Conservation (phyloP, 1,140 invertebrate genomes). For the Philopotamus ludificatus region DNA sequence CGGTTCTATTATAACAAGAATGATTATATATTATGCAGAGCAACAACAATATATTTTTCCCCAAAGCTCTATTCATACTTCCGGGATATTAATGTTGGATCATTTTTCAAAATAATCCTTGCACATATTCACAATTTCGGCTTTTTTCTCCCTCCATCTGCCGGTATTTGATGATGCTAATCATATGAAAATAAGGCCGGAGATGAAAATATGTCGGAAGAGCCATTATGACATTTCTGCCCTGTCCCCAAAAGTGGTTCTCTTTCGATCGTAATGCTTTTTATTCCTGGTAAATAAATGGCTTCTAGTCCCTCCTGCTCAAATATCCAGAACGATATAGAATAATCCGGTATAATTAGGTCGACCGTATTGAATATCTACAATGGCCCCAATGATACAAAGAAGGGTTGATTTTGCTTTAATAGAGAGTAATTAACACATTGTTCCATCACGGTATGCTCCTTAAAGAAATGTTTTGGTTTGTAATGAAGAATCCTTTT, state of each 20-base stretch:
- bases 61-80: constrained; percentile 13
- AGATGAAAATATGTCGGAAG: background rate
- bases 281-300: too few relatives aligned
- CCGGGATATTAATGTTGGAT: background rate
- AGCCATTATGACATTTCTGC: background rate
- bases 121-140: background rate
- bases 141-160: background rate
- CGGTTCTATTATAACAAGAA: background rate
- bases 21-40: background rate
- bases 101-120: constrained; percentile 21
- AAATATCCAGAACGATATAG: too few relatives aligned
- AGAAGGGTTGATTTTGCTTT: too few relatives aligned
- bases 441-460: too few relatives aligned
- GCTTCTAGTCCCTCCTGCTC: too few relatives aligned
- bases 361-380: too few relatives aligned
- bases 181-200: constrained; percentile 13
- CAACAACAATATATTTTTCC: background rate
- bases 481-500: too few relatives aligned
- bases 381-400: too few relatives aligned
- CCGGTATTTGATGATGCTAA: constrained; percentile 17
- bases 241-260: background rate
- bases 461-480: too few relatives aligned
- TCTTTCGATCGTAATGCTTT: background rate
- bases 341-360: too few relatives aligned
- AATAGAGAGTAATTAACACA: too few relatives aligned